Evolutionary conservation across 2,797 vertebrate genomes (phyloP).

Genomic region (Anniella stebbinsi): DNA sequence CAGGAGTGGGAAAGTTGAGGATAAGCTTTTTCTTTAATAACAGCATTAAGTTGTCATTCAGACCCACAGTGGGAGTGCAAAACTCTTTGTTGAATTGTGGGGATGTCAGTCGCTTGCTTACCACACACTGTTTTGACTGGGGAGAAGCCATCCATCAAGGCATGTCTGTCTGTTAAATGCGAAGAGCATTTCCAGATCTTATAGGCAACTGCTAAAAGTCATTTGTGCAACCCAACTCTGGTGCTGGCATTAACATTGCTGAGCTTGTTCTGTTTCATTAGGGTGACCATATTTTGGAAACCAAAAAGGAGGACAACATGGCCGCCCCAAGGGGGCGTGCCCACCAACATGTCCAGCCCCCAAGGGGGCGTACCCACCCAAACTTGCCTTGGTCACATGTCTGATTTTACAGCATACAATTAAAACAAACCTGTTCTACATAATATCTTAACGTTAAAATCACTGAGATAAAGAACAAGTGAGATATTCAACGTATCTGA

Average conservation of each 20-base stretch:
- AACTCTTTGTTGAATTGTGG: not conserved
- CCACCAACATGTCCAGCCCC: no score
- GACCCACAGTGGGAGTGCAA: not conserved
- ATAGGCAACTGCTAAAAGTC: not conserved
- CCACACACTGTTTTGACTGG: slow-evolving; percentile 30
- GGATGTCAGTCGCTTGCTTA: slow-evolving; percentile 20
- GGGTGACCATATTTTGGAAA: no score
- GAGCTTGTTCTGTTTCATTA: not conserved
- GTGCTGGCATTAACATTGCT: not conserved
- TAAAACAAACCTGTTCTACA: no score
- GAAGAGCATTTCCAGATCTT: not conserved
- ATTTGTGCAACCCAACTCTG: not conserved
- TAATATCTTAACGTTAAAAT: no score
- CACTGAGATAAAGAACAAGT: no score
- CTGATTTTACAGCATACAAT: no score
- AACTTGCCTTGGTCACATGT: no score
- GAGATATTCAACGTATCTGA: no score
- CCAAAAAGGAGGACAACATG: no score
- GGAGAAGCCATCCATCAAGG: not conserved
- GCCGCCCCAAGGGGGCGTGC: no score
- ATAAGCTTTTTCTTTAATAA: slow-evolving; percentile 29
- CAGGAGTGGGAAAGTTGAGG: not conserved
- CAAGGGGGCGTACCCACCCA: no score
- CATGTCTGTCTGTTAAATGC: not conserved
- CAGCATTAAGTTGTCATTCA: slow-evolving; percentile 34